Conservation (phyloP, 2,113 vertebrate genomes). For the Toxotes jaculatrix region DNA sequence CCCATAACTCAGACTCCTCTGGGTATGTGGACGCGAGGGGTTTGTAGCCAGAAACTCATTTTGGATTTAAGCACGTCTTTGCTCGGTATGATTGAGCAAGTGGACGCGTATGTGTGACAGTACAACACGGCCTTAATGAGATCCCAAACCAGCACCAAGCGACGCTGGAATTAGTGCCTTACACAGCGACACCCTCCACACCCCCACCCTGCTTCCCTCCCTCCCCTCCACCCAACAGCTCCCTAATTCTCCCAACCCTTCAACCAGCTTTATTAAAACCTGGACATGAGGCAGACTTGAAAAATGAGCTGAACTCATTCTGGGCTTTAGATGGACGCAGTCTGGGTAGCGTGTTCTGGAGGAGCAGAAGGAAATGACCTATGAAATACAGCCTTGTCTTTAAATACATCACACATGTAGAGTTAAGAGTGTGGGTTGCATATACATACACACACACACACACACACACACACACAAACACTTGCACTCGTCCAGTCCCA, state of each 20-base stretch:
- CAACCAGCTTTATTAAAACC: slow-evolving; percentile 81
- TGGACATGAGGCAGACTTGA: slow-evolving; percentile 72
- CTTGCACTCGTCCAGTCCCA: slow-evolving; percentile 17
- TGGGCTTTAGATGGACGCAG: slow-evolving; percentile 63
- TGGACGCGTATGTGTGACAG: slow-evolving; percentile 76
- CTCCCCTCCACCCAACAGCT: slow-evolving; percentile 48
- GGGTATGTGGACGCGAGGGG: slow-evolving; percentile 65
- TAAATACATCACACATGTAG: slow-evolving; percentile 65
- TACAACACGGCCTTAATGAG: slow-evolving; percentile 81
- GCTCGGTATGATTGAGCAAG: slow-evolving; percentile 79
- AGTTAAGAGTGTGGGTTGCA: slow-evolving; percentile 30
- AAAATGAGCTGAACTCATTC: slow-evolving; percentile 80
- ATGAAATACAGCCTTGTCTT: slow-evolving; percentile 66
- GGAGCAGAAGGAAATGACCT: slow-evolving; percentile 66
- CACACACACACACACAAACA: slow-evolving; percentile 21
- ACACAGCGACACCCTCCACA: slow-evolving; percentile 16
- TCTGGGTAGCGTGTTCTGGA: slow-evolving; percentile 36
- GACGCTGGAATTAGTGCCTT: slow-evolving; percentile 75
- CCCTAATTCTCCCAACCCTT: slow-evolving; percentile 67
- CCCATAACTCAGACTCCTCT: slow-evolving; percentile 69
- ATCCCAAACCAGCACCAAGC: slow-evolving; percentile 64
- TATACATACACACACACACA: slow-evolving; percentile 20
- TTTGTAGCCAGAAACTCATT: slow-evolving; percentile 78
- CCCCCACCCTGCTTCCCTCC: neutral
- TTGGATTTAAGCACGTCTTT: slow-evolving; percentile 80